Percentiles rank a stretch among this genome's conserved stretches.
Evolutionary conservation across 2,797 vertebrate genomes (phyloP).

Genomic region (Gymnothorax reevesii): DNA sequence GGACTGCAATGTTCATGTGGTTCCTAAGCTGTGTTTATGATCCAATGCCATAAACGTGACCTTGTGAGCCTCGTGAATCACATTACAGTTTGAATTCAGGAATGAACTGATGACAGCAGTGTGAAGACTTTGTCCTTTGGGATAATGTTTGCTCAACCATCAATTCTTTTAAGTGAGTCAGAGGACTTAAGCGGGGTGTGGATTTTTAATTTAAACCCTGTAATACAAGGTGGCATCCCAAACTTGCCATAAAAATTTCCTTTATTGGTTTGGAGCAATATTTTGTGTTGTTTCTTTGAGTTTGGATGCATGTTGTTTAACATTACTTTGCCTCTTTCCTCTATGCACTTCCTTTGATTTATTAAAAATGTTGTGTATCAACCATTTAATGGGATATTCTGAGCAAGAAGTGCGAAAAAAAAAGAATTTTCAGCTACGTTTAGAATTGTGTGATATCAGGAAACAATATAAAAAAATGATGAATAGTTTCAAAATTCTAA

Average conservation of each 20-base stretch:
- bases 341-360: not conserved
- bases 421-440: not conserved
- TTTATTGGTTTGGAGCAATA: not conserved
- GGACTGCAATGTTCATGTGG: not conserved
- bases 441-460: not conserved
- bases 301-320: not conserved
- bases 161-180: not conserved
- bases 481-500: not conserved
- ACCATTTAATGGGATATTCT: not conserved
- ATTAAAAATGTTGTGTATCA: slow-evolving; percentile 5
- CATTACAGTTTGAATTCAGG: not conserved
- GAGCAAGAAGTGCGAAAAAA: not conserved
- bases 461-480: not conserved
- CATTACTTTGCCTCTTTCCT: not conserved
- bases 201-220: not conserved
- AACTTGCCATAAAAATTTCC: not conserved
- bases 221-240: not conserved
- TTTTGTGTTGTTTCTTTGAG: not conserved
- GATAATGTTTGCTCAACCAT: not conserved
- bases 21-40: not conserved
- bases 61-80: not conserved
- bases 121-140: not conserved
- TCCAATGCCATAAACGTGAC: not conserved
- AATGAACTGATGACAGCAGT: not conserved
- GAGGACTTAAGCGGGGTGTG: not conserved